These are phyloP conservation scores for Eremophila alpestris DNA, from an alignment of 2,797 vertebrate genomes.

Conservation along the genomic window DNA sequence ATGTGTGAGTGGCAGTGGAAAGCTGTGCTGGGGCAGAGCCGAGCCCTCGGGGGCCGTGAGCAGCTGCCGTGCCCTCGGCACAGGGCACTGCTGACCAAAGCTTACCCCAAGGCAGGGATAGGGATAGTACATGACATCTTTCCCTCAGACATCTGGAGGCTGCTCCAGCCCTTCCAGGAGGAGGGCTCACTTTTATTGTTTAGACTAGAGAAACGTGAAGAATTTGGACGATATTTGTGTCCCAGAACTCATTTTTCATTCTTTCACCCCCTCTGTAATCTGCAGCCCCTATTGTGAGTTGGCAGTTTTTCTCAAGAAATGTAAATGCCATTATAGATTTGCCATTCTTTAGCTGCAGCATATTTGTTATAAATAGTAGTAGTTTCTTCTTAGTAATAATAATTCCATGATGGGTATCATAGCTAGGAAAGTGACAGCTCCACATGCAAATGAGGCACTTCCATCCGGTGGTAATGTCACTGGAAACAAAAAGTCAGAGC, in stretches of 20 bases:
- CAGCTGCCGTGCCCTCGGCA: rapidly evolving
- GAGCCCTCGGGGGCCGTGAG: rapidly evolving
- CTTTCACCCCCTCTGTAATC: neutral
- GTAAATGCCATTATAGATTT: neutral
- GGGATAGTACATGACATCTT: neutral
- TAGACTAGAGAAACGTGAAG: neutral
- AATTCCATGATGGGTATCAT: neutral
- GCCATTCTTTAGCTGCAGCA: neutral
- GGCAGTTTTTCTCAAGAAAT: neutral
- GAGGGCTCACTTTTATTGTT: neutral
- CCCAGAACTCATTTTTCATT: neutral
- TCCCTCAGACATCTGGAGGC: neutral
- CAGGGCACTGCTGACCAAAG: neutral
- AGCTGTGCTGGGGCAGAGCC: neutral
- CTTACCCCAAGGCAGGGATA: neutral
- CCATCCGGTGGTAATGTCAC: neutral
- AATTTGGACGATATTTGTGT: neutral
- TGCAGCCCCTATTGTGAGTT: neutral
- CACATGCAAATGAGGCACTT: neutral
- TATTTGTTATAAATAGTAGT: conserved; percentile 8
- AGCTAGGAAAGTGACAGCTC: neutral
- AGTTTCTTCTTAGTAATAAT: neutral
- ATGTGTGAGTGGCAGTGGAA: neutral
- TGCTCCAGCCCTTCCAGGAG: neutral
- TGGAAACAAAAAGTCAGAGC: conserved; percentile 17